phyloP scores from a whole-genome alignment of 2,797 vertebrate genomes.

The Chaunax sp. region DNA sequence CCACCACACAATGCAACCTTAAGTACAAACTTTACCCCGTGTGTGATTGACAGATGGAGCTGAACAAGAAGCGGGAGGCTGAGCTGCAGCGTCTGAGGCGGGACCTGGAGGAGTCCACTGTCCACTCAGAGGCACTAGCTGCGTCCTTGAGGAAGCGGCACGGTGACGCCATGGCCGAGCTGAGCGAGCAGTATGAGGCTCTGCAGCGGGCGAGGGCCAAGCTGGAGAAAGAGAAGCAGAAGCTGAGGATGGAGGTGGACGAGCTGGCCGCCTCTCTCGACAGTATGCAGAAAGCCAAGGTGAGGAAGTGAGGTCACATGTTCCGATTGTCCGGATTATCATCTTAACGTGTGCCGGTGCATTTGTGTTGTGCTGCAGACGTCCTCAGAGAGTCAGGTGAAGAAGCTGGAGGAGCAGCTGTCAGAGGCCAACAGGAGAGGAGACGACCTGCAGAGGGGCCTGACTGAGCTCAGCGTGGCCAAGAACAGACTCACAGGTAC shows the following conservation, averaged over 20 bases:
- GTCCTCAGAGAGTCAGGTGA: slow-evolving; percentile 80
- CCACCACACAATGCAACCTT: background rate
- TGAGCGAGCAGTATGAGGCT: slow-evolving; percentile 84
- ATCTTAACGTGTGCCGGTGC: background rate
- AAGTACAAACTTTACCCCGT: background rate
- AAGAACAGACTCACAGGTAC: slow-evolving; percentile 85
- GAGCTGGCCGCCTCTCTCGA: slow-evolving; percentile 81
- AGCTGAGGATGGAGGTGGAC: slow-evolving; percentile 84
- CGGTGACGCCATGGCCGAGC: slow-evolving; percentile 76
- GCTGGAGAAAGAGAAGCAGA: slow-evolving; percentile 88
- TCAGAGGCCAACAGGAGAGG: slow-evolving; percentile 80
- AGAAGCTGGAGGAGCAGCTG: slow-evolving; percentile 86
- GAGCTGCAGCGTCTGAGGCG: slow-evolving; percentile 84
- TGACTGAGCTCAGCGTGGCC: slow-evolving; percentile 80
- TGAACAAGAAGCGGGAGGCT: slow-evolving; percentile 86
- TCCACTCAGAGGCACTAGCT: slow-evolving; percentile 81
- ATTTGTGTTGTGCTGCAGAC: slow-evolving; percentile 62
- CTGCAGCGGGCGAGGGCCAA: slow-evolving; percentile 84
- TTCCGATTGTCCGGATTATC: background rate
- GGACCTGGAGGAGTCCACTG: slow-evolving; percentile 84
- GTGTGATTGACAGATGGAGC: slow-evolving; percentile 77
- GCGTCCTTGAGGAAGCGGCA: slow-evolving; percentile 81
- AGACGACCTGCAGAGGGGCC: slow-evolving; percentile 84
- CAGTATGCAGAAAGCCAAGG: slow-evolving; percentile 86
- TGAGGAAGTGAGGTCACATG: slow-evolving; percentile 14